Conservation (phyloP, 30 jellyfish, hydroid and myxozoan genomes). For the Mastigias papua region DNA sequence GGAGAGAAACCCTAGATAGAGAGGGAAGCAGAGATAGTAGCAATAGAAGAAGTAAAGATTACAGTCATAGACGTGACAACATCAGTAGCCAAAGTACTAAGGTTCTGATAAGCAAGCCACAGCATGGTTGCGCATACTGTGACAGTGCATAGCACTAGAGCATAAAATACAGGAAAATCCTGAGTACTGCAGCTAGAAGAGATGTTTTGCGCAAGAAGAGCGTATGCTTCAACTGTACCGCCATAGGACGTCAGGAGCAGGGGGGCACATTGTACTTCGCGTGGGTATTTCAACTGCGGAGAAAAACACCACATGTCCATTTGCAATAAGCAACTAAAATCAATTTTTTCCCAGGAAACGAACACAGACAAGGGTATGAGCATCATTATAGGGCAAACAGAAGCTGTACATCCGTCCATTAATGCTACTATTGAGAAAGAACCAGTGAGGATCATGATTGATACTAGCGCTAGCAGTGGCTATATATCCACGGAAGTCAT, state of each 20-base stretch:
- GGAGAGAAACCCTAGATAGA: slow-evolving; percentile 36
- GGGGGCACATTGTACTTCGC: slow-evolving; percentile 50
- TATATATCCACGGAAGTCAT: slow-evolving; percentile 43
- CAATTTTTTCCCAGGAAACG: too few species aligned
- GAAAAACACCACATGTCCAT: background rate
- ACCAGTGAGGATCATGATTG: slow-evolving; percentile 55
- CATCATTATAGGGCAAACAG: slow-evolving; percentile 11
- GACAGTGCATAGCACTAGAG: background rate
- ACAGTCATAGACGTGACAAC: slow-evolving; percentile 11
- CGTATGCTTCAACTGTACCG: slow-evolving; percentile 81
- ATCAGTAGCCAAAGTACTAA: background rate
- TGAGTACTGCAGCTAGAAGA: background rate
- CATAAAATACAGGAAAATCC: background rate
- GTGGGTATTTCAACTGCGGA: background rate
- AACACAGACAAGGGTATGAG: background rate
- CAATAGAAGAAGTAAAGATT: background rate
- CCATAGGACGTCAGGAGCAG: slow-evolving; percentile 40
- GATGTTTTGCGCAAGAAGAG: slow-evolving; percentile 14
- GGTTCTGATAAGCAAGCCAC: background rate
- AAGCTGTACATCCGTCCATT: background rate
- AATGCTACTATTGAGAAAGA: slow-evolving; percentile 43
- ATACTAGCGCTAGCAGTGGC: slow-evolving; percentile 48
- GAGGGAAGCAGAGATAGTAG: slow-evolving; percentile 2
- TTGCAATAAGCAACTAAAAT: background rate
- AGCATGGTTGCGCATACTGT: background rate